These are phyloP conservation scores for Ecdyonurus torrentis DNA, from an alignment of 2,888 invertebrate genomes.

Conservation along the genomic window DNA sequence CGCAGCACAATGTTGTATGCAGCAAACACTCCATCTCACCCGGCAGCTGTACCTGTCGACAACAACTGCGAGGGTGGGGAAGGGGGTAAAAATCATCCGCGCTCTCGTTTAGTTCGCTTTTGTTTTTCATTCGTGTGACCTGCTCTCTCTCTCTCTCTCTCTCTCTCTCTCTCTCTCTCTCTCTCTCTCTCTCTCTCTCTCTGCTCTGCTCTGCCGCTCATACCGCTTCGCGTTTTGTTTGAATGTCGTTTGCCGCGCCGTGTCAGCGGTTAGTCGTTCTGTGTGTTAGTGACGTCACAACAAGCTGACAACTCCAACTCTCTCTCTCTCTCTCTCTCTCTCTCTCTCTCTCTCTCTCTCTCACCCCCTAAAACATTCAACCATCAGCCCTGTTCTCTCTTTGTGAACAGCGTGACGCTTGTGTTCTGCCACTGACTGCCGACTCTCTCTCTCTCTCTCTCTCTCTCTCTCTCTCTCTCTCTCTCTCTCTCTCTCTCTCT, in stretches of 20 bases:
- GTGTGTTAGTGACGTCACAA: neutral
- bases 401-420: neutral
- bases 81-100: neutral
- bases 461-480: neutral
- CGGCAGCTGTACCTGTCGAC: neutral
- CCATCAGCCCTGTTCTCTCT: neutral
- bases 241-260: neutral
- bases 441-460: neutral
- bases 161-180: neutral
- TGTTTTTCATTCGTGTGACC: neutral
- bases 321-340: neutral
- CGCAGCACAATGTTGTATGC: neutral
- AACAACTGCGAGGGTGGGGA: neutral
- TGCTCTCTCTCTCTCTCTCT: neutral
- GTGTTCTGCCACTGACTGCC: neutral
- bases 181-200: neutral
- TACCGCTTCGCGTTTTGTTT: neutral
- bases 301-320: neutral
- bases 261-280: neutral
- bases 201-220: neutral
- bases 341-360: neutral
- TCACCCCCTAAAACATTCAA: neutral
- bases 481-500: neutral
- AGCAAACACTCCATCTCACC: neutral
- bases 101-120: neutral